Evolutionary conservation across 2,113 vertebrate genomes (phyloP), one percentile per base, ranked within the genome.

Genomic region (Pluvianellus socialis): DNA sequence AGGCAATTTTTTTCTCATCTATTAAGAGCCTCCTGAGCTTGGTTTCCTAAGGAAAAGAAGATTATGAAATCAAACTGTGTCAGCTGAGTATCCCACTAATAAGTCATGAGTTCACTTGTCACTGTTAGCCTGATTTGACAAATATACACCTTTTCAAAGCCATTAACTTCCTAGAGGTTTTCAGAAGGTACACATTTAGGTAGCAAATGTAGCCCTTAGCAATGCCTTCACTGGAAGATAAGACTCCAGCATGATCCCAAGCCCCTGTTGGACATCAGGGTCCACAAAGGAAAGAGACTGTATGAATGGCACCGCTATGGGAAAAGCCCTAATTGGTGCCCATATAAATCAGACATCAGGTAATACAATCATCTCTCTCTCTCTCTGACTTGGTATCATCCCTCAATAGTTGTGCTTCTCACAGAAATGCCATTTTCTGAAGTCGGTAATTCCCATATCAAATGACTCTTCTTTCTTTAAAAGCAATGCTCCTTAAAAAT

Each of bases 401-500:
- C 47, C 56, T 86, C 76, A 84, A n/a, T 16, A 86, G 55, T 35
- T 95, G 42, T 45, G 40, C 81, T 85, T 72, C 77, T 88, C 62
- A 66, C 0, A 0, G 70, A 94, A 94, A 87, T 82, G 77, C 13
- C 73, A 45, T 58, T 88, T 92, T 76, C 49, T 82, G 15, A 96
- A 90, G 81, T n/a, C 87, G 87, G 79, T 91, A 95, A 96, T 95
- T 96, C 93, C 71, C 74, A 23, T 53, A 94, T 79, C 90, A 91
- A 82, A 82, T 85, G 53, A 61, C 35, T 92, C 71, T 92, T 55
- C 50, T 84, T 91, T 94, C 91, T 88, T 79, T 73, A 88, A 96
- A 90, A 80, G 87, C 77, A 90, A 45, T n/a, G 24, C 74, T 79
- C 32, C 85, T 93, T 88, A 91, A 93, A 89, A 94, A 73, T 20